Evolutionary conservation across 2,797 vertebrate genomes (phyloP), one percentile per base, ranked within the genome.

Genomic region (Enteromius anoplus): DNA sequence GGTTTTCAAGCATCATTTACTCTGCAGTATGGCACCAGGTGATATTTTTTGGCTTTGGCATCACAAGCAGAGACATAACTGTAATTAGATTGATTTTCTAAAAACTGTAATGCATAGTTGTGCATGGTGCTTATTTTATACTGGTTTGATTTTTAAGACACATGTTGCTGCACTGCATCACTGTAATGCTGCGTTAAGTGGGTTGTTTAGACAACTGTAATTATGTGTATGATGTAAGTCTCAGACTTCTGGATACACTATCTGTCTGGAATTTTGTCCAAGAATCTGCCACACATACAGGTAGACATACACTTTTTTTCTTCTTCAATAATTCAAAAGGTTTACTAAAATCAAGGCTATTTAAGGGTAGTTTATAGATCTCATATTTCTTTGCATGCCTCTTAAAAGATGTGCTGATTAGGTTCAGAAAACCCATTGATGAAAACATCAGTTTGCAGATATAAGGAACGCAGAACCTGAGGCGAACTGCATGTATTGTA

Each of bases 151-250:
- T 76, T 75, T 69, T 32, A 60, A 69, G 65, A 79, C 49, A 64
- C 23, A 32, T 62, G 45, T 68, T 78, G 42, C 77, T 68, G 47
- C 49, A 17, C 29, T 66, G 34, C 65, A 69, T 68, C 47, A 79
- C 19, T 79, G 47, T 53, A 79, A 40, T 53, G 58, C 21, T 47
- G 73, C 17, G 26, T 82, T 66, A 82, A 82, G 62, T 40, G 14
- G 47, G 62, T 68, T 68, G 81, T 83, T 76, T 83, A 69, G 81
- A 77, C 81, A 77, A 29, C 81, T 83, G 81, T 83, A 77, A 83
- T 76, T 69, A 76, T 45, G 73, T 34, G 81, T 23, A 58, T 66
- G 72, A 68, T 82, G 37, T 29, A 81, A 53, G 62, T 66, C 73
- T 75, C 45, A 58, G 81, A 75, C 80, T 68, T 75, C 17, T 60